phyloP scores from a whole-genome alignment of 1,140 invertebrate species.

The Formica exsecta region DNA sequence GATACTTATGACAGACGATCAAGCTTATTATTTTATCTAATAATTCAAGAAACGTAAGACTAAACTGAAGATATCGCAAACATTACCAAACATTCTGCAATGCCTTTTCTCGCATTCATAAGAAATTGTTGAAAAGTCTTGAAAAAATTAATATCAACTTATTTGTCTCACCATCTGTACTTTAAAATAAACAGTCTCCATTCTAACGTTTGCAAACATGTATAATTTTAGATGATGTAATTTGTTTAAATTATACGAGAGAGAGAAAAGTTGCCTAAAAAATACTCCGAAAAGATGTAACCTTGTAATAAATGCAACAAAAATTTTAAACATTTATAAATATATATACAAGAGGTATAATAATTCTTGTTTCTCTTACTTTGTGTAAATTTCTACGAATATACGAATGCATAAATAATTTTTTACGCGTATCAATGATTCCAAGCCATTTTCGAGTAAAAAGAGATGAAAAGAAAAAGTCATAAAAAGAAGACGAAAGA shows the following conservation, averaged over 20 bases:
- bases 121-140: no score
- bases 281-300: neutral
- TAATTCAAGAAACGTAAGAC: neutral
- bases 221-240: no score
- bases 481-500: neutral
- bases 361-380: neutral
- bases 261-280: neutral
- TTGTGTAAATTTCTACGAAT: neutral
- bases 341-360: neutral
- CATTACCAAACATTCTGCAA: no score
- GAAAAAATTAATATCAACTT: no score
- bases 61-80: neutral
- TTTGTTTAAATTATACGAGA: no score
- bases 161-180: no score
- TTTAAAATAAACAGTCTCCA: no score
- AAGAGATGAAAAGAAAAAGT: conserved; percentile 1
- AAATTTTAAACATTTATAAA: neutral
- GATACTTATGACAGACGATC: neutral
- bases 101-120: no score
- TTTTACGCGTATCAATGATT: neutral
- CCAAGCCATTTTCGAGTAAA: neutral
- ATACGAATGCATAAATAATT: neutral
- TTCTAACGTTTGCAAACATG: no score
- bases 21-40: neutral
- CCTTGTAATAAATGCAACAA: neutral